Evolutionary conservation across 2,888 invertebrate species (phyloP).

Genomic region (Euplexia lucipara): DNA sequence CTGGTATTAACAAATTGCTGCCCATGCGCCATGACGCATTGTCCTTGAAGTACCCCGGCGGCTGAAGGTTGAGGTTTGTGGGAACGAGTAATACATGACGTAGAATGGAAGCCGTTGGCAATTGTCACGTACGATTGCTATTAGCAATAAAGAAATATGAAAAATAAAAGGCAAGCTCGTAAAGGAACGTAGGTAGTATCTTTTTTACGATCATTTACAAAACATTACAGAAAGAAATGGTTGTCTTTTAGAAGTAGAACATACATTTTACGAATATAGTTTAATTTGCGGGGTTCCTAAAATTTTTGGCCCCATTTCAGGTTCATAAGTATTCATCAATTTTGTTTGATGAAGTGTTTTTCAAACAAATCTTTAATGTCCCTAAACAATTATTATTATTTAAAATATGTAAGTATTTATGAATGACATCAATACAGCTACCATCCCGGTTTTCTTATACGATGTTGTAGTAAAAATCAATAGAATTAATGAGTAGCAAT

Average conservation of each 20-base stretch:
- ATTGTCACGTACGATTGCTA: constrained; percentile 16
- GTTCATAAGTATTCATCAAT: too few relatives aligned
- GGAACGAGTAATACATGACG: constrained; percentile 6
- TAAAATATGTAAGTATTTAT: too few relatives aligned
- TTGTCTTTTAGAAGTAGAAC: not conserved
- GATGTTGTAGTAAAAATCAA: too few relatives aligned
- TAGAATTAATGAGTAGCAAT: too few relatives aligned
- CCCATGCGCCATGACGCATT: constrained; percentile 33
- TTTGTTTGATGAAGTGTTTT: too few relatives aligned
- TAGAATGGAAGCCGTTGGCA: not conserved
- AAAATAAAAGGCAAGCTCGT: not conserved
- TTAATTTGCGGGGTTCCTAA: not conserved
- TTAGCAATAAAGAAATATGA: constrained; percentile 14
- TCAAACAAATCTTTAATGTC: too few relatives aligned
- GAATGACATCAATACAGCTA: too few relatives aligned
- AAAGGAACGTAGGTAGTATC: not conserved
- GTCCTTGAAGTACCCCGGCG: constrained; percentile 3
- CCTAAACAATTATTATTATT: too few relatives aligned
- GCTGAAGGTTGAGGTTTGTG: constrained; percentile 30
- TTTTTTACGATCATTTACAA: not conserved
- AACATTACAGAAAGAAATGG: not conserved
- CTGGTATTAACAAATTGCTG: constrained; percentile 20
- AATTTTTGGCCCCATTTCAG: not conserved
- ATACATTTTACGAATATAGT: not conserved
- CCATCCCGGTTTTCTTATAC: too few relatives aligned